Percentiles rank a stretch among this genome's conserved stretches.
Evolutionary conservation across 2,797 vertebrate genomes (phyloP).

Genomic region (Aeoliscus strigatus): DNA sequence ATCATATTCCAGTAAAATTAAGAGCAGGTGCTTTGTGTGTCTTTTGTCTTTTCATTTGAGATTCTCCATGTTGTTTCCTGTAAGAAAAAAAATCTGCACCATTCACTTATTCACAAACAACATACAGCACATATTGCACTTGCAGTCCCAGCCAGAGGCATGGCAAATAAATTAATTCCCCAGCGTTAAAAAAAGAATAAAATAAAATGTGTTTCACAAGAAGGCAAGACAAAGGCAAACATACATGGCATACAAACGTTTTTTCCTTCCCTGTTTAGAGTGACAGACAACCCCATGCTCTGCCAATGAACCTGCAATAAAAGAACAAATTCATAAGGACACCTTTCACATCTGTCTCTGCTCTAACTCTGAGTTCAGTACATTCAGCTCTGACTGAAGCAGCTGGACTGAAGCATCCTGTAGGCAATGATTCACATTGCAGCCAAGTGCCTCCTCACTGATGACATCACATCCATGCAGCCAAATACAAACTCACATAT

Average conservation of each 20-base stretch:
- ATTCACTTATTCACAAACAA: slow-evolving; percentile 67
- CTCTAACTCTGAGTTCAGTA: slow-evolving; percentile 19
- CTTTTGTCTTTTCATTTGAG: slow-evolving; percentile 46
- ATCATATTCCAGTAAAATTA: slow-evolving; percentile 63
- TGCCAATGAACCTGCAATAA: slow-evolving; percentile 50
- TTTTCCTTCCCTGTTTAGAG: slow-evolving; percentile 25
- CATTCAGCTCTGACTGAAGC: slow-evolving; percentile 15
- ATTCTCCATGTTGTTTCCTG: slow-evolving; percentile 40
- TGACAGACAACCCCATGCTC: slow-evolving; percentile 35
- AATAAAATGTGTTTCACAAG: slow-evolving; percentile 62
- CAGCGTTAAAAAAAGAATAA: slow-evolving; percentile 60
- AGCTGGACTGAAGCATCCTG: slow-evolving; percentile 18
- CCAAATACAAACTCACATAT: slow-evolving; percentile 16
- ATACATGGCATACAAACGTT: slow-evolving; percentile 64
- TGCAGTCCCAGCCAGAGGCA: slow-evolving; percentile 56
- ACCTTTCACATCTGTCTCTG: slow-evolving; percentile 48
- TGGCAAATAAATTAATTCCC: slow-evolving; percentile 59
- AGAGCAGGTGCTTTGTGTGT: slow-evolving; percentile 54
- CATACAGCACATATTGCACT: slow-evolving; percentile 53
- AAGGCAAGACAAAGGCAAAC: slow-evolving; percentile 62
- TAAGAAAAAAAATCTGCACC: slow-evolving; percentile 55
- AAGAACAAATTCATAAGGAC: slow-evolving; percentile 48
- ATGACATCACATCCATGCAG: slow-evolving; percentile 22
- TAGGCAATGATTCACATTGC: slow-evolving; percentile 24
- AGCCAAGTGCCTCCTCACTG: slow-evolving; percentile 33